A percentile compares a stretch with the other conserved stretches of the same genome.
These are phyloP conservation scores for Acromyrmex charruanus DNA, from an alignment of 1,140 invertebrate genomes.

Conservation along the genomic window DNA sequence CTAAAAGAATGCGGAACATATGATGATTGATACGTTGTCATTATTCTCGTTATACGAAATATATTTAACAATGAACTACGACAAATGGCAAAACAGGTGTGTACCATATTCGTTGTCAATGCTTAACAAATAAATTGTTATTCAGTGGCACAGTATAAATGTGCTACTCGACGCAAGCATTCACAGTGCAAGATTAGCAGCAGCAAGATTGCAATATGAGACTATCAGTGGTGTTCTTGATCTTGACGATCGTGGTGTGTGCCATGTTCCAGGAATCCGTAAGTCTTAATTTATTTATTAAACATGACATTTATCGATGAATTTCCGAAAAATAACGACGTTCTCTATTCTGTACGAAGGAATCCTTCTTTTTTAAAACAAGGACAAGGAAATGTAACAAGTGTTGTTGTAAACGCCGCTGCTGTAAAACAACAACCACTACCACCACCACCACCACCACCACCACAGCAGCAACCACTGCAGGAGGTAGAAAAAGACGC, in stretches of 20 bases:
- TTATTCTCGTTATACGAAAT: neutral
- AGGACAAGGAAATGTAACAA: too few relatives aligned
- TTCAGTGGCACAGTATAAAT: slow-evolving; percentile 62
- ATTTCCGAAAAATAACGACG: neutral
- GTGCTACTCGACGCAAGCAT: neutral
- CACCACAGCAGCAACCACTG: neutral
- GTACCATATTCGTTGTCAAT: slow-evolving; percentile 53
- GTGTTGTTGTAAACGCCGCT: too few relatives aligned
- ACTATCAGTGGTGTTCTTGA: slow-evolving; percentile 56
- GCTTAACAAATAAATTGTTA: slow-evolving; percentile 15
- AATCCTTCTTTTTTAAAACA: neutral
- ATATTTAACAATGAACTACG: neutral
- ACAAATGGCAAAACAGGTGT: slow-evolving; percentile 44
- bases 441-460: neutral
- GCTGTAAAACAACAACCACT: neutral
- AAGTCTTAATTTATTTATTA: neutral
- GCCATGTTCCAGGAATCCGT: slow-evolving; percentile 57
- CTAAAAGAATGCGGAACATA: slow-evolving; percentile 13
- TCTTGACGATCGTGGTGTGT: slow-evolving; percentile 66
- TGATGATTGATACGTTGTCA: neutral
- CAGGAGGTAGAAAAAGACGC: neutral
- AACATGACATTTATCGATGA: neutral
- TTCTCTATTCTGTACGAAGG: neutral
- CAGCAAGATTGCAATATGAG: slow-evolving; percentile 54
- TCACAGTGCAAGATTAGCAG: neutral